Percentiles rank a stretch among this genome's conserved stretches.
phyloP scores from a whole-genome alignment of 2,113 vertebrate genomes.

The Aldabrachelys gigantea region DNA sequence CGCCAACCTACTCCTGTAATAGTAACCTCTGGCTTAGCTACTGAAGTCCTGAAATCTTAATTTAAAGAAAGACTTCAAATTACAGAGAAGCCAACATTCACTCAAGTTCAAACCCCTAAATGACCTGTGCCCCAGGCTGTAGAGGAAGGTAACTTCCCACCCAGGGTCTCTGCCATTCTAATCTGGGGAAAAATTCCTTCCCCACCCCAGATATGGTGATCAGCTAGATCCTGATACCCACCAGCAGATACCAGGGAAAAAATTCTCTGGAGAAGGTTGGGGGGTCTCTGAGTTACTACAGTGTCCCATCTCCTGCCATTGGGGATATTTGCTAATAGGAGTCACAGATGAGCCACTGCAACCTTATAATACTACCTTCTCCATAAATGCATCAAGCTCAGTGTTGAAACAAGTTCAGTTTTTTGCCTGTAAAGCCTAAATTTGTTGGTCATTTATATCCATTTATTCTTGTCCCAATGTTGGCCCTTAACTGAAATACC shows the following conservation, averaged over 20 bases:
- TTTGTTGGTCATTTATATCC: not conserved
- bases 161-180: too few relatives aligned
- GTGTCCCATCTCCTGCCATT: too few relatives aligned
- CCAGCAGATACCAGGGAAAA: too few relatives aligned
- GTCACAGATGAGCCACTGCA: too few relatives aligned
- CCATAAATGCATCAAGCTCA: not conserved
- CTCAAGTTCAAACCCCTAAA: not conserved
- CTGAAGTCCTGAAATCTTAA: not conserved
- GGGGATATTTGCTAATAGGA: too few relatives aligned
- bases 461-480: not conserved
- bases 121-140: too few relatives aligned
- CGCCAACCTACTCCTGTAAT: not conserved
- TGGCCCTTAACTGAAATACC: not conserved
- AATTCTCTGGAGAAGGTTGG: too few relatives aligned
- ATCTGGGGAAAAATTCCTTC: too few relatives aligned
- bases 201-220: too few relatives aligned
- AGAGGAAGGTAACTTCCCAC: too few relatives aligned
- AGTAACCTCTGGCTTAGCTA: not conserved
- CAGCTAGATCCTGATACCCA: too few relatives aligned
- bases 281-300: too few relatives aligned
- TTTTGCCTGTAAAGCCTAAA: not conserved
- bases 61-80: not conserved
- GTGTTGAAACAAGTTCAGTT: not conserved
- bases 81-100: not conserved
- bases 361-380: not conserved